Base-by-base conservation (phyloP, 2,888 invertebrate genomes). In the Nasonovia ribisnigri region DNA sequence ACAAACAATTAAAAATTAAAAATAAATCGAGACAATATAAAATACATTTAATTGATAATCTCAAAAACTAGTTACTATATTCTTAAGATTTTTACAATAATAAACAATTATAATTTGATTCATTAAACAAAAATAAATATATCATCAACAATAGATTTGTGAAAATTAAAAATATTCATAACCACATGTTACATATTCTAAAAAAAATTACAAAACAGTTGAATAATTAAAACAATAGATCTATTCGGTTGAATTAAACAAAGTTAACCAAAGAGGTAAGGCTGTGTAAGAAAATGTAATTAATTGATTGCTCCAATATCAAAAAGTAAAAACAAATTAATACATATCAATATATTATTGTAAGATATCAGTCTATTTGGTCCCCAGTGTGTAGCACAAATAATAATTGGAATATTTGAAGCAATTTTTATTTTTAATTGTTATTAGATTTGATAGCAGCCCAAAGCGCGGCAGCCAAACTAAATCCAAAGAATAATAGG, bases 381-480 rank as follows among this genome's bases (percentile, higher is more conserved):
- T 93, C 90, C 86, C 86, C 60, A 90, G 51, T 84, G 60, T 90
- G 67, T 87, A 93, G 93, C 90, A 90, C 86, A 88, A 89, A 57
- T 57, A 54, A 29, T 60, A 93, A 87, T 48, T 93, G 90, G 93
- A 90, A 93, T 93, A 77, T n/a, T 24, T 36, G 36, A 90, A 90
- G 51, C n/a, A n/a, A 67, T 88, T 29, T 36, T 60, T 20, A 57
- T 60, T 42, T 84, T 89, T 93, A 88, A 36, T 88, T 67, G 46
- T 89, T 88, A 51, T 42, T 93, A 8, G 93, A 90, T 42, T 86
- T 93, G 2, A 94, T 36, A 20, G 93, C 36, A 42, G 95, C 95
- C 92, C 94, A 95, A 26, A 95, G 77, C 3, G 95, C 95, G n/a
- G 95, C 94, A n/a, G 95, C 95, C 13, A 95, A 36, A 60, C 95